Conservation (phyloP, 2,888 invertebrate genomes). For the Blastobasis lacticolella region DNA sequence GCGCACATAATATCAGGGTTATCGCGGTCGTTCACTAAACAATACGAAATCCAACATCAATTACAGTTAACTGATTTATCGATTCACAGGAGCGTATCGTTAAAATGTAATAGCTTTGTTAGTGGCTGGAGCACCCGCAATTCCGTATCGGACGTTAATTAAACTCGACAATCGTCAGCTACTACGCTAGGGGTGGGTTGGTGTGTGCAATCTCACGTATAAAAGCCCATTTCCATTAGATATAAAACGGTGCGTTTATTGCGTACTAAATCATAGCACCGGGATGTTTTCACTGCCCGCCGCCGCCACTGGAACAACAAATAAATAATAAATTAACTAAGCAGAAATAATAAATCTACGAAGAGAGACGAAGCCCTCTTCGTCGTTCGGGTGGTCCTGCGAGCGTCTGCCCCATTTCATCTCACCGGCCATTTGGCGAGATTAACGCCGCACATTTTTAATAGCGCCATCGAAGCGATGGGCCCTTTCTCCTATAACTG, state of each 20-base stretch:
- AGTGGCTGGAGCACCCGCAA: background rate
- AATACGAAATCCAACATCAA: background rate
- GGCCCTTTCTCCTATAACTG: no score
- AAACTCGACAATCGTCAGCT: slow-evolving; percentile 9
- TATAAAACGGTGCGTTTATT: slow-evolving; percentile 66
- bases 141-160: background rate
- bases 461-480: no score
- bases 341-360: slow-evolving; percentile 67
- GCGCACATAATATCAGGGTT: no score
- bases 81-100: background rate
- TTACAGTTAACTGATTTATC: background rate
- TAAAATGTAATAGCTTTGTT: background rate
- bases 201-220: slow-evolving; percentile 57
- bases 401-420: slow-evolving; percentile 8
- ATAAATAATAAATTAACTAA: slow-evolving; percentile 69
- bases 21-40: no score
- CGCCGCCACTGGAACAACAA: slow-evolving; percentile 66
- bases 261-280: slow-evolving; percentile 62
- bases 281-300: slow-evolving; percentile 67
- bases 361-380: slow-evolving; percentile 57
- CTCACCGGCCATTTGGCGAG: no score
- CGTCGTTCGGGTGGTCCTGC: slow-evolving; percentile 60
- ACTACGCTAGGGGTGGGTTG: slow-evolving; percentile 9
- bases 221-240: slow-evolving; percentile 68
- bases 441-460: no score